Base-by-base conservation (phyloP, 1,140 invertebrate genomes). In the Dreissena rostriformis region DNA sequence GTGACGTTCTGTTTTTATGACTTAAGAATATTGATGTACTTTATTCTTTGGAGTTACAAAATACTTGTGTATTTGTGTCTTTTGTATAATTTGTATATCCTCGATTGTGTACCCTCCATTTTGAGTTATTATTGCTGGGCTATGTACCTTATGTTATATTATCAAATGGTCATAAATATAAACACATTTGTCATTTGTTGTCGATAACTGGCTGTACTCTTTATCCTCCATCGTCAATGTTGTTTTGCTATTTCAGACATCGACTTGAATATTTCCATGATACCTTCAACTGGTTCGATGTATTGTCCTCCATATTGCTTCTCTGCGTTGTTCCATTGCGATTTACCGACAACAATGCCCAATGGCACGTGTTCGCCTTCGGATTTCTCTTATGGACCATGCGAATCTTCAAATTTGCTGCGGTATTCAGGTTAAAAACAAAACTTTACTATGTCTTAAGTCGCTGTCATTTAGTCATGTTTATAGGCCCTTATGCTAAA, bases 321-420 rank as follows among this genome's bases (percentile, higher is more conserved):
- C 74, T 90, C 22, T n/a, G 61, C 14, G 86, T 88, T n/a, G 61
- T 86, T 19, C 87, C 82, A 8, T 63, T 90, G 28, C 77, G 89
- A 28, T 89, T 86, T 26, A 83, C 81, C 1, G 57, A 87, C 39
- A 53, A 68, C 22, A 28, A 61, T 11, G 87, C 87, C 49, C 88
- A 90, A 79, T 90, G 89, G 89, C 82, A 78, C 14, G 86, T 90
- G 10, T 89, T 88, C 72, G 85, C 87, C 1, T 67, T 89, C 26
- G 89, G 88, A 14, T 90, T 87, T 68, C 66, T 90, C 24, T 61
- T 88, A 24, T 90, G 89, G 89, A 89, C 88, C 0, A 81, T 90
- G 4, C 74, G 88, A n/a, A 86, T 90, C 14, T 90, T 90, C 71
- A 90, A 90, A 66, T 90, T 87, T 71, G 88, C 89, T 51, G 84